Evolutionary conservation across 2,888 invertebrate genomes (phyloP).

Genomic region (Deroplatys truncata): DNA sequence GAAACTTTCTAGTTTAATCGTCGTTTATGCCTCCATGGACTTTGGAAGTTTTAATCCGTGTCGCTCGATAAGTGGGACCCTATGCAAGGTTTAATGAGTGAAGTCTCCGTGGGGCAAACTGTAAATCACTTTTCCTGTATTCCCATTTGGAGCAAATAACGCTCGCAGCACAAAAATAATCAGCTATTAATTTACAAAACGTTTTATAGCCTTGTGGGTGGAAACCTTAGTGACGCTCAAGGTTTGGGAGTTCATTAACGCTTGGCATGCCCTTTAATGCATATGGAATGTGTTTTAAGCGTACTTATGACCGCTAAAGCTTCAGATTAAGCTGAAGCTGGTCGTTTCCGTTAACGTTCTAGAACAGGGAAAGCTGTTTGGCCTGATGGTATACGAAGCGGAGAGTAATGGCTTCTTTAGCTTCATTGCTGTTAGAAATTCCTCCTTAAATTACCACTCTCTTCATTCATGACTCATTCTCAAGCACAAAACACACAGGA

Average conservation of each 20-base stretch:
- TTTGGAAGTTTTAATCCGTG: neutral
- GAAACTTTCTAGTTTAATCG: neutral
- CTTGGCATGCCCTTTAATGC: neutral
- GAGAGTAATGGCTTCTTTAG: neutral
- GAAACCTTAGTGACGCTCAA: neutral
- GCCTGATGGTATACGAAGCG: neutral
- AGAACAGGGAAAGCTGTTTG: neutral
- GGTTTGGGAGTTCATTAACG: neutral
- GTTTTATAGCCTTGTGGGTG: neutral
- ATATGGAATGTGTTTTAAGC: neutral
- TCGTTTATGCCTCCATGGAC: neutral
- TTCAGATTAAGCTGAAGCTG: neutral
- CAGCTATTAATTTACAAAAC: neutral
- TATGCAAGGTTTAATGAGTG: neutral
- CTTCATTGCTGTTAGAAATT: neutral
- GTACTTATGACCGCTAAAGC: neutral
- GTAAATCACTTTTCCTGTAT: neutral
- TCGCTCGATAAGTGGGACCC: neutral
- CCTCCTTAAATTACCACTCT: too few species aligned
- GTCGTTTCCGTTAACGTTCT: neutral
- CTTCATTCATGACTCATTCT: too few species aligned
- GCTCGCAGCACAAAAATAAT: neutral
- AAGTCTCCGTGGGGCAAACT: neutral
- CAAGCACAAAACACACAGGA: too few species aligned
- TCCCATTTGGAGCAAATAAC: neutral